Conservation (phyloP, 2,797 vertebrate species). For the Eptatretus atami region DNA sequence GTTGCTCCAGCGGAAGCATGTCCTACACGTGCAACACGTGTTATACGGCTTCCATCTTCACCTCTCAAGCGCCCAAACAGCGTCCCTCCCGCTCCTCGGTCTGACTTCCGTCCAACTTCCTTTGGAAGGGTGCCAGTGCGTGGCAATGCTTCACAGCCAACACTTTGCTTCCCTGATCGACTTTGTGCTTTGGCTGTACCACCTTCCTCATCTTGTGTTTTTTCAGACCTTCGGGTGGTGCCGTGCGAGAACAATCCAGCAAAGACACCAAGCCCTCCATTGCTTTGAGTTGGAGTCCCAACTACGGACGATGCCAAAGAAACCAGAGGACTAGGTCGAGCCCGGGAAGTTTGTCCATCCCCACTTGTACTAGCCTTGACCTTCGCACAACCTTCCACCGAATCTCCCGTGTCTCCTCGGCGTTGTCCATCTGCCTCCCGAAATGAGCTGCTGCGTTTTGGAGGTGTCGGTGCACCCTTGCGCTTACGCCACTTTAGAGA, state of each 20-base stretch:
- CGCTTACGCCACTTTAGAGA: conserved; percentile 89
- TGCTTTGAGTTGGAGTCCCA: not conserved
- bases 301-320: not conserved
- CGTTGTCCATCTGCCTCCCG: conserved; percentile 32
- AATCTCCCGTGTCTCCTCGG: not conserved
- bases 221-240: not conserved
- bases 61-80: not conserved
- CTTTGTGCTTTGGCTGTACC: no score
- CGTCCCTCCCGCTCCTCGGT: not conserved
- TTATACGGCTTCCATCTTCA: no score
- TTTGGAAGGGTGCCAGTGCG: not conserved
- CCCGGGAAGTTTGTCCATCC: not conserved
- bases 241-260: not conserved
- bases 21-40: no score
- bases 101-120: not conserved
- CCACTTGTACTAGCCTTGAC: not conserved
- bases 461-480: conserved; percentile 54
- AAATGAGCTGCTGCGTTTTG: conserved; percentile 82
- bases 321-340: not conserved
- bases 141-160: not conserved
- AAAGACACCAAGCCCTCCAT: not conserved
- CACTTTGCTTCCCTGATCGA: not conserved
- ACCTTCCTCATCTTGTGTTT: no score
- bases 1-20: no score
- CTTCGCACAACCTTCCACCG: not conserved